Evolutionary conservation across 2,888 invertebrate genomes (phyloP).

Genomic region (Drosophila stalkeri): DNA sequence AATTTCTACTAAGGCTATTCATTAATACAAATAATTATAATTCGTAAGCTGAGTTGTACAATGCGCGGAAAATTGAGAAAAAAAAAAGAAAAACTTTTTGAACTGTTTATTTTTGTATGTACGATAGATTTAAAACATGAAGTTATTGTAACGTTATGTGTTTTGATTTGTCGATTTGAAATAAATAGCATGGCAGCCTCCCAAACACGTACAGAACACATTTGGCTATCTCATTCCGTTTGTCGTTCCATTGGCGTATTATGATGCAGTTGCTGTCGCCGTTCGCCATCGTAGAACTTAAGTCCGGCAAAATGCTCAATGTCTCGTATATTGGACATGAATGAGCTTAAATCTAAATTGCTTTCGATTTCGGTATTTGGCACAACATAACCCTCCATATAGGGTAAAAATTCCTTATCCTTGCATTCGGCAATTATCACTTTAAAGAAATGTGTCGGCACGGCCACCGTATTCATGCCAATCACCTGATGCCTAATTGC

Average conservation of each 20-base stretch:
- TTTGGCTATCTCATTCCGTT: not conserved
- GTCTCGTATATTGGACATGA: slow-evolving; percentile 93
- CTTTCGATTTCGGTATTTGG: slow-evolving; percentile 94
- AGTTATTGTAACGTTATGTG: not conserved
- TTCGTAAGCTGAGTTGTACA: not conserved
- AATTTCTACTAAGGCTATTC: too few relatives aligned
- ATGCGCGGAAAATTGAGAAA: not conserved
- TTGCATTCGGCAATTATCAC: slow-evolving; percentile 91
- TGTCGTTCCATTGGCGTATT: slow-evolving; percentile 2
- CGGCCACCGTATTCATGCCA: slow-evolving; percentile 95
- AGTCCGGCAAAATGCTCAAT: slow-evolving; percentile 96
- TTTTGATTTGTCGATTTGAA: not conserved
- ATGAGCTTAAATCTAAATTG: slow-evolving; percentile 89
- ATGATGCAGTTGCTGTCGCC: slow-evolving; percentile 85
- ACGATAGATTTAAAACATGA: not conserved
- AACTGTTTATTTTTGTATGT: not conserved
- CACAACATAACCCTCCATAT: slow-evolving; percentile 96
- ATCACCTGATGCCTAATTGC: slow-evolving; percentile 96
- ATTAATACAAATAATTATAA: not conserved
- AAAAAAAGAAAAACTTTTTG: not conserved
- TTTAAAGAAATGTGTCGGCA: slow-evolving; percentile 99
- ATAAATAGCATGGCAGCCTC: not conserved
- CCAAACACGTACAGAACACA: not conserved
- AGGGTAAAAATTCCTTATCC: slow-evolving; percentile 87
- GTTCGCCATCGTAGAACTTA: slow-evolving; percentile 93